phyloP scores from a whole-genome alignment of 2,888 invertebrate genomes.

The Cephus nigrinus region DNA sequence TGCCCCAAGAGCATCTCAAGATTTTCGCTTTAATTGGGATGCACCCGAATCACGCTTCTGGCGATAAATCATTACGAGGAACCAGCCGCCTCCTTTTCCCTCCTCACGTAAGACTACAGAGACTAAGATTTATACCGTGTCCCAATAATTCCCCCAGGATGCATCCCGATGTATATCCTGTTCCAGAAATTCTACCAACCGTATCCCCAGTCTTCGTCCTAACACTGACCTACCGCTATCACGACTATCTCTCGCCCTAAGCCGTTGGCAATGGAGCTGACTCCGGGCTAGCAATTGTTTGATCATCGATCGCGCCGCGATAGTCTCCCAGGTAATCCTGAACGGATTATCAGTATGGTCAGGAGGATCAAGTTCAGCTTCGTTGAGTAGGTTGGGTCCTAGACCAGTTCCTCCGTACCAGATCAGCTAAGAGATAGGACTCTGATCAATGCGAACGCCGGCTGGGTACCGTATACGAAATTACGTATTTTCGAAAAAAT shows the following conservation, averaged over 20 bases:
- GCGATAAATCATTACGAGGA: not conserved
- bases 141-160: not conserved
- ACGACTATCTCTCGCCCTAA: not conserved
- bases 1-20: rapidly evolving
- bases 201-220: not conserved
- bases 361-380: not conserved
- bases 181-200: not conserved
- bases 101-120: not conserved
- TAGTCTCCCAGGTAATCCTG: not conserved
- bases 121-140: not conserved
- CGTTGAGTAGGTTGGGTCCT: not conserved
- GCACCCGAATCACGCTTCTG: not conserved
- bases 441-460: not conserved
- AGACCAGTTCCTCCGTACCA: not conserved
- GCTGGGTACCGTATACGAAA: not conserved
- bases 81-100: too few species aligned
- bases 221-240: not conserved
- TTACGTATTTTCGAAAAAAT: not conserved
- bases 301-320: not conserved
- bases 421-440: too few species aligned
- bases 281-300: not conserved
- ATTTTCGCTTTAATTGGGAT: not conserved
- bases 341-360: not conserved
- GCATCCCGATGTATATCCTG: not conserved
- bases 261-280: not conserved